Evolutionary conservation across 2,888 invertebrate genomes (phyloP).

Genomic region (Eilema sororculum): DNA sequence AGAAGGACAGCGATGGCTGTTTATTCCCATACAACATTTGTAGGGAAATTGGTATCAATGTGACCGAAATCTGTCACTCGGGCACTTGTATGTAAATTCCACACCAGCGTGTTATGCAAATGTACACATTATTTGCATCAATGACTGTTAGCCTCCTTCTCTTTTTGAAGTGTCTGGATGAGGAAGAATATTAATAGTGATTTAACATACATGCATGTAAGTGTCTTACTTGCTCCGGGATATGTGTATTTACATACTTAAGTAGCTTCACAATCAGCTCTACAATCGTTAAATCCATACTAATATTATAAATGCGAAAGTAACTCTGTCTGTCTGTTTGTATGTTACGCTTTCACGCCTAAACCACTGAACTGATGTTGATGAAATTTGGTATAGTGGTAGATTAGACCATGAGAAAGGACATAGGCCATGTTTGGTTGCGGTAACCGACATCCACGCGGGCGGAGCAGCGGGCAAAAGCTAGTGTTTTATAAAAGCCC

Average conservation of each 20-base stretch:
- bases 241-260: not conserved
- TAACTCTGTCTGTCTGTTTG: too few relatives aligned
- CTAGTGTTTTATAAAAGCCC: not conserved
- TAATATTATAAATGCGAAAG: too few relatives aligned
- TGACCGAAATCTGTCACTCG: constrained; percentile 61
- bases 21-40: constrained; percentile 37
- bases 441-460: too few relatives aligned
- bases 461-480: too few relatives aligned
- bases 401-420: too few relatives aligned
- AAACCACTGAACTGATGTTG: too few relatives aligned
- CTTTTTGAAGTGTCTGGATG: constrained; percentile 28
- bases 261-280: too few relatives aligned
- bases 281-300: too few relatives aligned
- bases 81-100: constrained; percentile 61
- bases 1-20: constrained; percentile 11
- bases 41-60: constrained; percentile 47
- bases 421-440: too few relatives aligned
- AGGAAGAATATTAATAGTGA: constrained; percentile 35
- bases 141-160: constrained; percentile 43
- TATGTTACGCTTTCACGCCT: too few relatives aligned
- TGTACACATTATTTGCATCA: constrained; percentile 50
- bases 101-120: constrained; percentile 50
- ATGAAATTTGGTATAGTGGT: too few relatives aligned
- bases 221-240: not conserved
- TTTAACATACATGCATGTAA: constrained; percentile 30